These are phyloP conservation scores for Xyliphius kryptos DNA, from an alignment of 2,113 vertebrate species.

Conservation along the genomic window DNA sequence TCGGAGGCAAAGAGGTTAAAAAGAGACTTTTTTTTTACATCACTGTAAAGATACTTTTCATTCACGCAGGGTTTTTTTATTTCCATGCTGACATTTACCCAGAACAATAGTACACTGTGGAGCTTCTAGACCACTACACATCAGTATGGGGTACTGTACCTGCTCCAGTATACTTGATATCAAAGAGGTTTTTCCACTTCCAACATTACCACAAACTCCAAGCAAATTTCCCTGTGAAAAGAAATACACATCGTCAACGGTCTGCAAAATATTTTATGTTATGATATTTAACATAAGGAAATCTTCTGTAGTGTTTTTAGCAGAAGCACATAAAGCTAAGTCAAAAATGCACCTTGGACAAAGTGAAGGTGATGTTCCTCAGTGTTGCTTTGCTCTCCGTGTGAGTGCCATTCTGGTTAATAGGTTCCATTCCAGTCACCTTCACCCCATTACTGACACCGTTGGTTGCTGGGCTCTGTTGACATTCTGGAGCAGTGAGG, in stretches of 20 bases:
- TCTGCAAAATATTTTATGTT: neutral
- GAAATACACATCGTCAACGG: neutral
- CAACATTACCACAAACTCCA: slow-evolving; percentile 77
- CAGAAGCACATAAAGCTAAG: neutral
- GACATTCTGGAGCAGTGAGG: neutral
- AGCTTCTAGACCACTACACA: too few relatives aligned
- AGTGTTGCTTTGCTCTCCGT: slow-evolving; percentile 41
- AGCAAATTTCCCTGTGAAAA: slow-evolving; percentile 67
- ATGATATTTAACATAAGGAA: neutral
- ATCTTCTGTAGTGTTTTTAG: neutral
- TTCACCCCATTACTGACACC: slow-evolving; percentile 2
- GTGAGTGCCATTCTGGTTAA: neutral
- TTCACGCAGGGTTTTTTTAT: too few relatives aligned
- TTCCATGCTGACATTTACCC: too few relatives aligned
- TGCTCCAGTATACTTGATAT: slow-evolving; percentile 75
- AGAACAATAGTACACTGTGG: too few relatives aligned
- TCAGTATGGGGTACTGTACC: slow-evolving; percentile 48
- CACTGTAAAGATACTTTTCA: too few relatives aligned
- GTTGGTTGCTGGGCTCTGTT: neutral
- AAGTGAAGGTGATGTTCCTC: slow-evolving; percentile 61
- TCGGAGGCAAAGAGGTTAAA: too few relatives aligned
- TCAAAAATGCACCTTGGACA: slow-evolving; percentile 64
- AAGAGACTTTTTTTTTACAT: too few relatives aligned
- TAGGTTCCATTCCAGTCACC: neutral
- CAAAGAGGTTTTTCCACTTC: slow-evolving; percentile 77